Percentiles rank a stretch among this genome's conserved stretches.
These are phyloP conservation scores for Aegotheles bennettii DNA, from an alignment of 2,113 vertebrate species.

Conservation along the genomic window DNA sequence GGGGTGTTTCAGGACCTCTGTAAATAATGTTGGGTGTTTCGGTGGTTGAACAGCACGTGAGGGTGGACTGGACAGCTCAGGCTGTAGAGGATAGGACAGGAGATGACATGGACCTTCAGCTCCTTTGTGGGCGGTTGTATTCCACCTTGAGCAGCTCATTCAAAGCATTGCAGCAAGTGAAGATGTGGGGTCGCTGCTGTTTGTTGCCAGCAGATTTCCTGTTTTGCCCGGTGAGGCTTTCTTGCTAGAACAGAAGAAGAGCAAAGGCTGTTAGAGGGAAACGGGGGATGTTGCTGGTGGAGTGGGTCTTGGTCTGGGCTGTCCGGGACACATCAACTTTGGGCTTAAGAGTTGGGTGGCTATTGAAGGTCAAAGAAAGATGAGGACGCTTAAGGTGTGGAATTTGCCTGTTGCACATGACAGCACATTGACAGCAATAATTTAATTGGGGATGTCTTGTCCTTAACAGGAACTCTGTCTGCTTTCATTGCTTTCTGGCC, in stretches of 20 bases:
- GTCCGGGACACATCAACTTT: not conserved
- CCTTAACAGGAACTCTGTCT: not conserved
- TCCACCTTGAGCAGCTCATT: not conserved
- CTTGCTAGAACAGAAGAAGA: not conserved
- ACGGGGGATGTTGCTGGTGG: fast-evolving
- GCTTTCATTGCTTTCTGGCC: not conserved
- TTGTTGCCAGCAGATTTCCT: not conserved
- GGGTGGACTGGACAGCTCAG: not conserved
- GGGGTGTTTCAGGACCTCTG: not conserved
- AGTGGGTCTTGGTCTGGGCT: not conserved
- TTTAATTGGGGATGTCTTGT: not conserved
- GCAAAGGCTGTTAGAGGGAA: not conserved
- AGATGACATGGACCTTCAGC: not conserved
- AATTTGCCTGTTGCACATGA: not conserved
- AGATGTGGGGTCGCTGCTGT: not conserved
- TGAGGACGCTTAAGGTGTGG: not conserved
- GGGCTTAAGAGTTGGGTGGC: not conserved
- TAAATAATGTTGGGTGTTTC: fast-evolving
- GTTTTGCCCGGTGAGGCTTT: not conserved
- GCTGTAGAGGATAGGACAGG: fast-evolving
- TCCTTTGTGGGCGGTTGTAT: not conserved
- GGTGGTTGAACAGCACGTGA: not conserved
- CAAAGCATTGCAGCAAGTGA: not conserved
- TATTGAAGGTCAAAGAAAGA: not conserved
- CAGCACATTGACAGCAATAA: not conserved